Percentiles rank a stretch among this genome's conserved stretches.
These are phyloP conservation scores for Cynopterus brachyotis DNA, from an alignment of 2,113 vertebrate species.

Conservation along the genomic window DNA sequence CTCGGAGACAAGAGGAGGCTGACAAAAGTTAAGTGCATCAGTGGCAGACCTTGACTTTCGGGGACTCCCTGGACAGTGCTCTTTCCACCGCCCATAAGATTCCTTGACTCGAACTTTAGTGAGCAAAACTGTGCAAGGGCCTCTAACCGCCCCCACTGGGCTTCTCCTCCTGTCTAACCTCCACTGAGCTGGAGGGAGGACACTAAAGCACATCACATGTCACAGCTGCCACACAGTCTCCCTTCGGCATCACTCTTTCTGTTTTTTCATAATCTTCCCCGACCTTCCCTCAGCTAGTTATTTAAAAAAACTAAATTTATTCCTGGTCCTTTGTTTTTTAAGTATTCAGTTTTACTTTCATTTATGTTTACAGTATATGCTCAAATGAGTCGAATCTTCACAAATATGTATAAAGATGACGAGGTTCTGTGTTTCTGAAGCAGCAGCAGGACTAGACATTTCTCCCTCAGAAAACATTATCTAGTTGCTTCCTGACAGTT, in stretches of 20 bases:
- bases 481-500: not conserved
- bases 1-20: not conserved
- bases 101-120: not conserved
- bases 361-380: not conserved
- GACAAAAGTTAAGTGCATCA: no score
- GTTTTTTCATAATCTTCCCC: not conserved
- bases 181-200: not conserved
- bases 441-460: not conserved
- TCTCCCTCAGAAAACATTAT: not conserved
- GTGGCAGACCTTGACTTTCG: not conserved
- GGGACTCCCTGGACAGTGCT: not conserved
- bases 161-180: not conserved
- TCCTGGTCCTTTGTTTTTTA: not conserved
- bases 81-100: not conserved
- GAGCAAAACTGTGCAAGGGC: not conserved
- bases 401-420: not conserved
- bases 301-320: not conserved
- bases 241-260: not conserved
- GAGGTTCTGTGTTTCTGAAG: not conserved
- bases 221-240: rapidly evolving
- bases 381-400: not conserved
- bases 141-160: not conserved
- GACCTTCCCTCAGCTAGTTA: not conserved
- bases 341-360: not conserved
- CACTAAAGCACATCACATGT: rapidly evolving